These are phyloP conservation scores for Neostethus bicornis DNA, from an alignment of 2,797 vertebrate genomes.

Conservation along the genomic window DNA sequence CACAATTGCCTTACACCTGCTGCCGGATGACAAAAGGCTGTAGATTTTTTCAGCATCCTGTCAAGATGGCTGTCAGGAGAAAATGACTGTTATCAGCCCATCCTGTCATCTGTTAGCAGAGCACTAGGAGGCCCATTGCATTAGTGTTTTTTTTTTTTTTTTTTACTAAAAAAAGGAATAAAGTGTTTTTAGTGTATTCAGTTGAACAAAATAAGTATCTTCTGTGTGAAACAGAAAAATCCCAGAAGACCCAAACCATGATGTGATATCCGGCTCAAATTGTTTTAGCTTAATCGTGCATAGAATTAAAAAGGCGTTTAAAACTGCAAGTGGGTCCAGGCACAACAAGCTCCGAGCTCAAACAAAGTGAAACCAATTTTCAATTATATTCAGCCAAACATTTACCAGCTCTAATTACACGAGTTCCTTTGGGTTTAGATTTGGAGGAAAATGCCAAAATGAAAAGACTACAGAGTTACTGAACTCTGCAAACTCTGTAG, in stretches of 20 bases:
- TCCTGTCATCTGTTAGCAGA: constrained; percentile 69
- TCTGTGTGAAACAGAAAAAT: constrained; percentile 24
- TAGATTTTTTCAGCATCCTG: constrained; percentile 66
- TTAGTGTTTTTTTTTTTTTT: constrained; percentile 45
- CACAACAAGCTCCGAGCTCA: constrained; percentile 45
- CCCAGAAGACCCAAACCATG: constrained; percentile 6
- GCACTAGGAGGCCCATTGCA: constrained; percentile 52
- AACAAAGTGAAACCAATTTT: constrained; percentile 42
- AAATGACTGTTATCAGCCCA: constrained; percentile 73
- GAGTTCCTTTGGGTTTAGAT: constrained; percentile 45
- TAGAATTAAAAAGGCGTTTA: constrained; percentile 62
- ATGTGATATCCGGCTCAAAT: constrained; percentile 33
- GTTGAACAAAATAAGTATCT: constrained; percentile 22
- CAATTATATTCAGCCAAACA: constrained; percentile 56
- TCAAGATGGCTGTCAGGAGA: constrained; percentile 76
- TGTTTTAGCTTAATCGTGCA: constrained; percentile 42
- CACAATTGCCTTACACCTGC: constrained; percentile 60
- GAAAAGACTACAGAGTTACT: too few species aligned
- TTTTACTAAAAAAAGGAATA: constrained; percentile 52
- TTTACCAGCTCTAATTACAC: constrained; percentile 49
- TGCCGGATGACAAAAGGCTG: constrained; percentile 58
- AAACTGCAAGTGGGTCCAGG: constrained; percentile 61
- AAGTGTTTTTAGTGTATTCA: constrained; percentile 32
- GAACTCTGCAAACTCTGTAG: constrained; percentile 6
- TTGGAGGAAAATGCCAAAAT: constrained; percentile 19